Conservation (phyloP, 2,888 invertebrate genomes). For the Tribolium freemani region DNA sequence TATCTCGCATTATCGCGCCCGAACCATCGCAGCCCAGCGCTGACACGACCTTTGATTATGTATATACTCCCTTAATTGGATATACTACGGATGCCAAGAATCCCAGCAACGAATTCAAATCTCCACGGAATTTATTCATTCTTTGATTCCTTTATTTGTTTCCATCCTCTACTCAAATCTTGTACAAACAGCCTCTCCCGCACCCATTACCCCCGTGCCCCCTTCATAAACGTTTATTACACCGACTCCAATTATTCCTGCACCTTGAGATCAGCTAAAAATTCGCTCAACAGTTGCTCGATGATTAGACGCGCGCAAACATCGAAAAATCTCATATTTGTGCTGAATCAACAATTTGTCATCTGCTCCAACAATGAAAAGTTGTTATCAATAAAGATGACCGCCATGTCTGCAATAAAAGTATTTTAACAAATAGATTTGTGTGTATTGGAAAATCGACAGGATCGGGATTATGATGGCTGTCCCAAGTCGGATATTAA, state of each 20-base stretch:
- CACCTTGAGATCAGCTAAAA: too few species aligned
- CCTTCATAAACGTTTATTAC: conserved; percentile 19
- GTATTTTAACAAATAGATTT: too few species aligned
- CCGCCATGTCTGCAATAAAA: not conserved
- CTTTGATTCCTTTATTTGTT: conserved; percentile 26
- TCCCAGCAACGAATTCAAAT: conserved; percentile 29
- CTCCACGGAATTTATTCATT: conserved; percentile 19
- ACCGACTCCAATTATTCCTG: conserved; percentile 2
- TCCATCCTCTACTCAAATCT: conserved; percentile 10
- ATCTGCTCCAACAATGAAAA: too few species aligned
- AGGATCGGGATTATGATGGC: conserved; percentile 37
- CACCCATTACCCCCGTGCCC: conserved; percentile 4
- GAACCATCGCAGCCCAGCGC: not conserved
- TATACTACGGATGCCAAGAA: conserved; percentile 22
- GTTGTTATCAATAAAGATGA: too few species aligned
- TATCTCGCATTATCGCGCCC: conserved; percentile 6
- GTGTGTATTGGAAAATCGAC: conserved; percentile 23
- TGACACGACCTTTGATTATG: conserved; percentile 24
- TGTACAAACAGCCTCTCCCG: conserved; percentile 5
- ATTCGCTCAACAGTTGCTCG: too few species aligned
- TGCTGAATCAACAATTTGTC: too few species aligned
- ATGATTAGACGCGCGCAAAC: too few species aligned
- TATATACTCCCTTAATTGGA: conserved; percentile 24
- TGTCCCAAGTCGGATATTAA: conserved; percentile 44
- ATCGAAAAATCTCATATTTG: too few species aligned